Evolutionary conservation across 2,888 invertebrate species (phyloP), one percentile per base, ranked within the genome.

Genomic region (Morpho deidamia): DNA sequence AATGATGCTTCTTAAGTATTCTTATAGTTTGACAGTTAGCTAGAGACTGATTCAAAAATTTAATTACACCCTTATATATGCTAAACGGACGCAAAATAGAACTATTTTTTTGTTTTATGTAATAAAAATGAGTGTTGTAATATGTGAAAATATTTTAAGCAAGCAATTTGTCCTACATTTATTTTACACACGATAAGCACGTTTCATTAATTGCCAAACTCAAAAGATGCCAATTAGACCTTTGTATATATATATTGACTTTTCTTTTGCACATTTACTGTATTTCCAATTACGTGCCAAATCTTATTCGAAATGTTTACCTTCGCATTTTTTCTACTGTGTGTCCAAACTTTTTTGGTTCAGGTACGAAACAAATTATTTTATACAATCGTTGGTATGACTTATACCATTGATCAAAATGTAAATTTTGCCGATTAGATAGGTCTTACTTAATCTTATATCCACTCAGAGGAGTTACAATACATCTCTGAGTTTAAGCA

Each of bases 271-370:
- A 7, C 5, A 40, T 23, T 51, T 34, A 38, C 33, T 44, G 34
- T 41, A 41, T 14, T 33, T 11, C 35, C 23, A 23, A 5, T n/a
- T 41, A 34, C 4, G 40, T n/a, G 35, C 39, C 45, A 35, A 42
- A 37, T 23, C 38, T n/a, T 34, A 8, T 23, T 23, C 35, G 52
- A 48, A n/a, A 56, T 56, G 55, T 43, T 38, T 34, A 10, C 51
- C 12, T 44, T 55, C n/a, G 44, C 47, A 23, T 38, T 51, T 35
- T 12, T 55, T 9, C 34, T 51, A n/a, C 43, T 55, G 32, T 74
- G 69, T 48, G 47, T 72, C 1, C 63, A 71, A 45, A 37, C 38
- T 38, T 46, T 37, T 38, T 46, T 46, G 45, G 8, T 46, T 8
- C 45, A 46, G 45, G 45, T 46, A 38, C 11, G 23, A 11, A n/a